phyloP scores from a whole-genome alignment of 2,113 vertebrate genomes.

The Kryptolebias marmoratus region DNA sequence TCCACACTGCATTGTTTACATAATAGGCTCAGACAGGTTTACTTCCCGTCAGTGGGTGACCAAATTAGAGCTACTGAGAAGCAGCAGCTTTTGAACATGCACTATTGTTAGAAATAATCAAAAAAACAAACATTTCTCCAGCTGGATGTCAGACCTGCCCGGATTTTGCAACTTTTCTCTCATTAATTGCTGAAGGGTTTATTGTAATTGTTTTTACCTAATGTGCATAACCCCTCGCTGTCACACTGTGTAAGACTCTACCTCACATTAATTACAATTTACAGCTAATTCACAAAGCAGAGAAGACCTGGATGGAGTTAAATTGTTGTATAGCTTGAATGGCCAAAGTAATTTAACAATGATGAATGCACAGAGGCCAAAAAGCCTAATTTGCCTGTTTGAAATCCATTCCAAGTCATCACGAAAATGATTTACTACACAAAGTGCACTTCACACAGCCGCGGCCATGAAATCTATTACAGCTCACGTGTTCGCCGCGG shows the following conservation, averaged over 20 bases:
- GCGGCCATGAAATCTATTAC: conserved; percentile 6
- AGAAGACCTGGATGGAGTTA: neutral
- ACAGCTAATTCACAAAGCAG: conserved; percentile 4
- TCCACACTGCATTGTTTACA: neutral
- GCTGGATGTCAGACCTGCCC: conserved; percentile 1
- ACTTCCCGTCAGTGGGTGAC: conserved; percentile 41
- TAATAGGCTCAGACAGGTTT: conserved; percentile 46
- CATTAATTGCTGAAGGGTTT: neutral
- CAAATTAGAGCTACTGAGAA: conserved; percentile 31
- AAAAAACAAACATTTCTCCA: conserved; percentile 22
- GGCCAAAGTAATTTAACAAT: neutral
- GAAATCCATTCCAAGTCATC: conserved; percentile 12
- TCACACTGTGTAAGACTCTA: neutral
- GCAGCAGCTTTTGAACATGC: conserved; percentile 23
- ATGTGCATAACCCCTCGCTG: conserved; percentile 6
- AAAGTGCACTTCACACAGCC: conserved; percentile 15
- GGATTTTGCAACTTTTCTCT: conserved; percentile 7
- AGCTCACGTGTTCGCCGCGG: conserved; percentile 14
- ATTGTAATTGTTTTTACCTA: conserved; percentile 2
- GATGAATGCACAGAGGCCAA: conserved; percentile 1
- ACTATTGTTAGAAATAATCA: conserved; percentile 29
- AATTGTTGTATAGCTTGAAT: neutral
- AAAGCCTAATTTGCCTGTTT: conserved; percentile 4
- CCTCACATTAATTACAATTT: conserved; percentile 8
- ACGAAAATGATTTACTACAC: conserved; percentile 19